phyloP scores from a whole-genome alignment of 2,888 invertebrate genomes.

The Griposia aprilina region DNA sequence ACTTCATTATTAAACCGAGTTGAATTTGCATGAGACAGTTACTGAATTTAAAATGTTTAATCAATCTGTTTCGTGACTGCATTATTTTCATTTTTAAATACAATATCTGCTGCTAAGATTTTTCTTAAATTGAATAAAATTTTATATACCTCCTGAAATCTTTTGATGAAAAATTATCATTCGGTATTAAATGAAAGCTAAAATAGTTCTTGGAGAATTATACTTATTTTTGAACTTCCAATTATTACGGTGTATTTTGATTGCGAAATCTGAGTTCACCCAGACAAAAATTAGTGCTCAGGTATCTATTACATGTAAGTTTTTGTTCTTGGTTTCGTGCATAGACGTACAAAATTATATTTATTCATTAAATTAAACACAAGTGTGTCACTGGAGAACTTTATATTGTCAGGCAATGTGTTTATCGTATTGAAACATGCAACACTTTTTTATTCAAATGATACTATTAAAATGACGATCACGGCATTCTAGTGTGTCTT shows the following conservation, averaged over 20 bases:
- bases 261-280: not conserved
- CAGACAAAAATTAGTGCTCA: not conserved
- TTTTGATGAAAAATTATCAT: not conserved
- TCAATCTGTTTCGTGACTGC: conserved; percentile 12
- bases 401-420: conserved; percentile 4
- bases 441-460: conserved; percentile 20
- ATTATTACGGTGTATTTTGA: not conserved
- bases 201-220: not conserved
- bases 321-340: not conserved
- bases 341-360: not conserved
- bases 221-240: not conserved
- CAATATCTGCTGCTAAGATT: conserved; percentile 13
- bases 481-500: conserved; percentile 11
- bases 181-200: not conserved
- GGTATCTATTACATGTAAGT: not conserved
- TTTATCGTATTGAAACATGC: conserved; percentile 31
- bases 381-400: conserved; percentile 14
- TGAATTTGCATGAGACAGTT: conserved; percentile 36
- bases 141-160: not conserved
- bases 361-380: not conserved
- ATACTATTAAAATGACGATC: not conserved
- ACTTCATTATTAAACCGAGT: conserved; percentile 35
- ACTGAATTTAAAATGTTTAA: conserved; percentile 16
- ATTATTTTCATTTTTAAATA: conserved; percentile 23
- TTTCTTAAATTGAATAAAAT: not conserved